phyloP scores from a whole-genome alignment of 2,888 invertebrate species.

The Dynastes hyllus region DNA sequence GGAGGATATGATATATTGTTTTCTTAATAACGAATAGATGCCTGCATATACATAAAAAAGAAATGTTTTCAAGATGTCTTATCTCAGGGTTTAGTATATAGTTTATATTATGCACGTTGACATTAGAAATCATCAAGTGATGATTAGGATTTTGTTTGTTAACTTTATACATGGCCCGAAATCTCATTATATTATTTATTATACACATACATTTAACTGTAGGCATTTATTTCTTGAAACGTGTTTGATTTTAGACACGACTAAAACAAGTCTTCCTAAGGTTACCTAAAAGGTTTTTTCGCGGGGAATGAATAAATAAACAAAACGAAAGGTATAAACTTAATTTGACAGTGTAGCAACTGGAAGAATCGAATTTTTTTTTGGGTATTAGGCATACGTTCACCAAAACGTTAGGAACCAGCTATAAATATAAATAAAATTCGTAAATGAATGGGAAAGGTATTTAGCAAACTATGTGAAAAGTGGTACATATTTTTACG shows the following conservation, averaged over 20 bases:
- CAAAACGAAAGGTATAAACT: too few relatives aligned
- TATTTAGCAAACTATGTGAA: too few relatives aligned
- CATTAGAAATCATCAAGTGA: constrained; percentile 1
- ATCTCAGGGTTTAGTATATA: not conserved
- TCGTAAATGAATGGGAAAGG: too few relatives aligned
- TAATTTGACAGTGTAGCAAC: too few relatives aligned
- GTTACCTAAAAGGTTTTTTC: too few relatives aligned
- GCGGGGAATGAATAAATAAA: too few relatives aligned
- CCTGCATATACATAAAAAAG: not conserved
- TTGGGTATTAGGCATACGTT: too few relatives aligned
- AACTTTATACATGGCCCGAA: not conserved
- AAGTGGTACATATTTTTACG: too few relatives aligned
- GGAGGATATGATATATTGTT: constrained; percentile 1
- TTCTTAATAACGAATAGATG: not conserved
- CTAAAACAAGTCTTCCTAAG: too few relatives aligned
- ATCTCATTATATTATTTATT: constrained; percentile 2
- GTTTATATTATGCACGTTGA: not conserved
- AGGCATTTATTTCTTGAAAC: not conserved
- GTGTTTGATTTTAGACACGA: constrained; percentile 5
- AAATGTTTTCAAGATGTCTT: not conserved
- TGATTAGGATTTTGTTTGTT: constrained; percentile 20
- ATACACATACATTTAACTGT: not conserved
- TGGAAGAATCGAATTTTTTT: too few relatives aligned
- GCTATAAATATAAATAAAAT: too few relatives aligned
- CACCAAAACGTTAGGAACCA: too few relatives aligned